Evolutionary conservation across 2,888 invertebrate genomes (phyloP).

Genomic region (Colostygia pectinataria): DNA sequence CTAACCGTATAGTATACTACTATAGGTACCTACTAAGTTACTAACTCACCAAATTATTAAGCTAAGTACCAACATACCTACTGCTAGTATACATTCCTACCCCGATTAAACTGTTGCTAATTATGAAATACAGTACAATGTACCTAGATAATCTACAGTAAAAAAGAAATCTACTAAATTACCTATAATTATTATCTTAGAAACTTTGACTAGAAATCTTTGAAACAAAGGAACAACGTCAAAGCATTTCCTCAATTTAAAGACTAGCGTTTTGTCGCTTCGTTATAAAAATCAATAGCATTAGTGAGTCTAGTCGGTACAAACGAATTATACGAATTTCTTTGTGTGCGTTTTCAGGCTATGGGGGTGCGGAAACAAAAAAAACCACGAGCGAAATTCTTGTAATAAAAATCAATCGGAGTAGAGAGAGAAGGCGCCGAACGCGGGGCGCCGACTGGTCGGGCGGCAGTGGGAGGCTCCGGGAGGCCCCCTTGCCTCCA

Average conservation of each 20-base stretch:
- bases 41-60: no score
- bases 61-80: no score
- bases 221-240: neutral
- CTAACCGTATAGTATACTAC: no score
- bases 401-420: slow-evolving; percentile 84
- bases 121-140: no score
- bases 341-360: slow-evolving; percentile 72
- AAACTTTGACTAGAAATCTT: no score
- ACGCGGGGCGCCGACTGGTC: slow-evolving; percentile 74
- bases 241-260: slow-evolving; percentile 36
- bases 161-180: no score
- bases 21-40: no score
- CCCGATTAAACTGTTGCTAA: no score
- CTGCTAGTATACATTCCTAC: no score
- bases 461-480: slow-evolving; percentile 50
- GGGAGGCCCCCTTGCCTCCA: slow-evolving; percentile 41
- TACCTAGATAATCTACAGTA: no score
- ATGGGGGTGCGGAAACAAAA: slow-evolving; percentile 75
- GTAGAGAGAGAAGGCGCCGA: slow-evolving; percentile 79
- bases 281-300: slow-evolving; percentile 83
- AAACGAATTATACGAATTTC: slow-evolving; percentile 80
- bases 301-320: slow-evolving; percentile 79
- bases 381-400: slow-evolving; percentile 80
- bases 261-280: slow-evolving; percentile 58
- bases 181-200: no score